Evolutionary conservation across 2,888 invertebrate genomes (phyloP), one percentile per base, ranked within the genome.

Genomic region (Cyclophora punctaria): DNA sequence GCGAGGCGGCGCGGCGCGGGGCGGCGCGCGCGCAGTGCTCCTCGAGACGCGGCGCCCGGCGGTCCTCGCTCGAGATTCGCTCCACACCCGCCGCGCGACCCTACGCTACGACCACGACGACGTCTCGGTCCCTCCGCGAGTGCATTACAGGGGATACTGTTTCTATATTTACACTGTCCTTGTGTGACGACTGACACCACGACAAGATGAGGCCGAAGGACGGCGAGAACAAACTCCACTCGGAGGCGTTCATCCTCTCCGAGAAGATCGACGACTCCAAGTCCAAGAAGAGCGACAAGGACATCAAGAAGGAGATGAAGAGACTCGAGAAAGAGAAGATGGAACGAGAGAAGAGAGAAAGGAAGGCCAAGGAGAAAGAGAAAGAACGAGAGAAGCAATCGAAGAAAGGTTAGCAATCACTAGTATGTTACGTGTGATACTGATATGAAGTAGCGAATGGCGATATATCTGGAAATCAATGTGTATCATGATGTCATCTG

Each of bases 211-310:
- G 87, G 68, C 86, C 88, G 53, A 88, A 87, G 68, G 88, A 86
- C 57, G 80, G 80, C 66, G 85, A 84, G 63, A 57, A 77, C 57
- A 85, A 83, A 62, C 67, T 84, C 72, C 85, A 87, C 60, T 79
- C 81, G 55, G 89, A 89, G 67, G 87, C 90, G 60, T 87, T 91
- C 69, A 91, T 91, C 53, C 73, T 91, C 64, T 87, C 90, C 62
- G 91, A 91, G 70, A 90, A 90, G 66, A 86, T 88, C 47, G 89
- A 89, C 67, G 87, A 89, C 63, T 82, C 86, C 49, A 84, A 88
- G 71, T 75, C 78, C 59, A 85, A 81, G 69, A 89, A 83, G 60
- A 85, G 60, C 62, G 86, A 85, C 51, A 89, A 89, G 64, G 90
- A 89, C 44, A 64, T 89, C 59, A 89, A 89, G 70, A 89, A 89